Conservation (phyloP, 2,797 vertebrate species). For the Centropyge bicolor region DNA sequence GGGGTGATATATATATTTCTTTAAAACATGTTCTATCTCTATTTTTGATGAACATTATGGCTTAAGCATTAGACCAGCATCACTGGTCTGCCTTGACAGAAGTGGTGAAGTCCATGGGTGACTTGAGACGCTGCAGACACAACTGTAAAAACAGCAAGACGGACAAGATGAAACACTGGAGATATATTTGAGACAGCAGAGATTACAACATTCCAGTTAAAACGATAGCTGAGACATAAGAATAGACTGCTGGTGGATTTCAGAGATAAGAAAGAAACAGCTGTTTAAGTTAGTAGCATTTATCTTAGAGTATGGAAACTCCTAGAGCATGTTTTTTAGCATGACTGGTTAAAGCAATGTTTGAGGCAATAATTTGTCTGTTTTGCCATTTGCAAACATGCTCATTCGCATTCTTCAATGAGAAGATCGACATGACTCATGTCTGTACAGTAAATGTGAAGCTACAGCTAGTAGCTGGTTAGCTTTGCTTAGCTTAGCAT, state of each 20-base stretch:
- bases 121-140: neutral
- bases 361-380: neutral
- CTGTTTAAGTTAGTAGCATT: neutral
- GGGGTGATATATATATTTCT: neutral
- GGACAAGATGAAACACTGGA: neutral
- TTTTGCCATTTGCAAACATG: neutral
- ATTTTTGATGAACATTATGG: neutral
- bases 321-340: neutral
- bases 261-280: neutral
- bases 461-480: neutral
- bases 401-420: neutral
- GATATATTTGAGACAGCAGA: neutral
- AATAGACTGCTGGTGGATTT: neutral
- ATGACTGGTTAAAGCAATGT: neutral
- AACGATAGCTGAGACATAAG: neutral
- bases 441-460: neutral
- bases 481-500: neutral
- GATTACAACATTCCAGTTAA: neutral
- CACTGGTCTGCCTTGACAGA: neutral
- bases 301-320: neutral
- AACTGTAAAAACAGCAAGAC: slow-evolving; percentile 1
- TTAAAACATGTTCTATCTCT: neutral
- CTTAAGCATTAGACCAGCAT: neutral
- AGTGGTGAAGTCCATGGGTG: neutral
- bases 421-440: neutral